A percentile compares a stretch with the other conserved stretches of the same genome.
These are phyloP conservation scores for Bergia puertoricense DNA, from an alignment of 92 coral and sea anemone genomes.

Conservation along the genomic window DNA sequence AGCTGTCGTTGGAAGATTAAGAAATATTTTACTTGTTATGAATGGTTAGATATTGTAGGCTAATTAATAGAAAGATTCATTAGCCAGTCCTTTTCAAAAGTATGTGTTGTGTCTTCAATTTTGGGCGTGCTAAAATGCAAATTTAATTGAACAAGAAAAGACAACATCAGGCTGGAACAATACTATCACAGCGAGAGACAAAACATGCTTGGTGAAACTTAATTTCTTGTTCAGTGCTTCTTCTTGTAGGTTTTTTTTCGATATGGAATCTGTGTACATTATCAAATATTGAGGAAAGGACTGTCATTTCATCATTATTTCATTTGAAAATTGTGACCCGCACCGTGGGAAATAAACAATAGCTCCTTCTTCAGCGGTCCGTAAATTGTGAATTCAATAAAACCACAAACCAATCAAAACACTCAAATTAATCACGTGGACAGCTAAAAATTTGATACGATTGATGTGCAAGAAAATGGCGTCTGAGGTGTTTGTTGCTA, in stretches of 20 bases:
- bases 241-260: neutral
- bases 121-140: slow-evolving; percentile 31
- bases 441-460: slow-evolving; percentile 27
- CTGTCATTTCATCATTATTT: neutral
- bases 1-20: neutral
- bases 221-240: neutral
- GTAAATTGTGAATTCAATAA: slow-evolving; percentile 24
- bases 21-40: neutral
- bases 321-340: neutral
- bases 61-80: slow-evolving; percentile 24
- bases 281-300: neutral
- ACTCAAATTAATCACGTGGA: slow-evolving; percentile 24
- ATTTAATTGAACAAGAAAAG: slow-evolving; percentile 16
- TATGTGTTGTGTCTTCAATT: slow-evolving; percentile 9
- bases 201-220: neutral
- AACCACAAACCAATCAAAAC: slow-evolving; percentile 42
- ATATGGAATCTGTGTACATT: neutral
- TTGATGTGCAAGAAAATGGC: slow-evolving; percentile 34
- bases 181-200: neutral
- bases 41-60: neutral
- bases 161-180: neutral
- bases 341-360: slow-evolving; percentile 21
- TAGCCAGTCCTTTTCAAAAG: neutral
- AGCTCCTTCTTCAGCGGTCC: slow-evolving; percentile 2
- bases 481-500: slow-evolving; percentile 35